Percentiles rank a stretch among this genome's conserved stretches.
phyloP scores from a whole-genome alignment of 2,888 invertebrate species.

The Nebria brevicollis region DNA sequence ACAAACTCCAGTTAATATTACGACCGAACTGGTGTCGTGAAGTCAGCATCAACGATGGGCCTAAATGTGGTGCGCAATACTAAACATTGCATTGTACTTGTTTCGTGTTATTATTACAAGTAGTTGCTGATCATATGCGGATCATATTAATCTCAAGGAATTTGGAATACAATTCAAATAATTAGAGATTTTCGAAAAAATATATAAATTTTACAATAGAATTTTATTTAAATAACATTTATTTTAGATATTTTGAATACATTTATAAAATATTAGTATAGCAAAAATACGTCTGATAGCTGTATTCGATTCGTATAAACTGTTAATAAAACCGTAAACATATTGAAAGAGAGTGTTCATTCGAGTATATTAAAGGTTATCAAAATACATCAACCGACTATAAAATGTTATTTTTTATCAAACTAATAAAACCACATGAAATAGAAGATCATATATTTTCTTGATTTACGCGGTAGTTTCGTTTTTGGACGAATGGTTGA shows the following conservation, averaged over 20 bases:
- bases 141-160: not conserved
- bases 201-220: no score
- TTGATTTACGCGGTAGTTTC: constrained; percentile 43
- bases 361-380: constrained; percentile 38
- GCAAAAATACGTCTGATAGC: not conserved
- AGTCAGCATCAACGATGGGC: not conserved
- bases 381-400: constrained; percentile 36
- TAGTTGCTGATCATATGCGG: not conserved
- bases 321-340: not conserved
- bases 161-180: not conserved
- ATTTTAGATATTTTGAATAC: no score
- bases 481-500: constrained; percentile 4
- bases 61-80: not conserved
- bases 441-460: constrained; percentile 30
- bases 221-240: no score
- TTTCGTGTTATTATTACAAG: not conserved
- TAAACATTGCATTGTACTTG: not conserved
- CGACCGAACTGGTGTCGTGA: not conserved
- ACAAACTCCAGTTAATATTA: constrained; percentile 16
- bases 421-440: constrained; percentile 37
- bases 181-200: no score
- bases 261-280: no score
- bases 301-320: not conserved
- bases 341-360: constrained; percentile 18
- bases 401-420: constrained; percentile 42